phyloP scores from a whole-genome alignment of 35 echinoderm and acorn worm genomes.

The Chiridota heheva region DNA sequence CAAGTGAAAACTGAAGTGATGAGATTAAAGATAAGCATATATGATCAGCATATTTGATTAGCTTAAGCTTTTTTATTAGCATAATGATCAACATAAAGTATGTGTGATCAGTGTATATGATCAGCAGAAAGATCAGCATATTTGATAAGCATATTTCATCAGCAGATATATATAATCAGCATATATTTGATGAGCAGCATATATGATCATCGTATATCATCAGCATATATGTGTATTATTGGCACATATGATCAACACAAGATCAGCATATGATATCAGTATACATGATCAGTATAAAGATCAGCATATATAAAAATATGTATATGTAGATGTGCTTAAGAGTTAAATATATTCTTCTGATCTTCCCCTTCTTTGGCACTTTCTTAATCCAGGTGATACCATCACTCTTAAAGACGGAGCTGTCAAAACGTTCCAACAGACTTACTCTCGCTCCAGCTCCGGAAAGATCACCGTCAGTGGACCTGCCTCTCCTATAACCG shows the following conservation, averaged over 20 bases:
- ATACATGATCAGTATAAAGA: neutral
- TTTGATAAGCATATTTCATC: too few relatives aligned
- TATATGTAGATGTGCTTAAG: neutral
- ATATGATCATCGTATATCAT: neutral
- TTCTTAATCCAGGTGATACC: neutral
- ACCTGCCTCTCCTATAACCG: conserved; percentile 10
- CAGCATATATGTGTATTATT: neutral
- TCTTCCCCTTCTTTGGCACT: neutral
- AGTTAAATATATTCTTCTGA: too few relatives aligned
- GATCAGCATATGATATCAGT: neutral
- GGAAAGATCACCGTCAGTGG: conserved; percentile 12
- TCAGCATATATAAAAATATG: neutral
- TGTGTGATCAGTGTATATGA: too few relatives aligned
- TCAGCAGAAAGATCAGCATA: too few relatives aligned
- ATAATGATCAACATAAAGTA: too few relatives aligned
- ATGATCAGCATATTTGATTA: too few relatives aligned
- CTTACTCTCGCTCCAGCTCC: neutral
- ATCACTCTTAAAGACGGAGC: conserved; percentile 19
- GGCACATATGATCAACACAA: neutral
- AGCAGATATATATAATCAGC: too few relatives aligned
- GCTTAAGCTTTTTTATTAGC: too few relatives aligned
- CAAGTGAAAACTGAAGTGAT: too few relatives aligned
- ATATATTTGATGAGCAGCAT: too few relatives aligned
- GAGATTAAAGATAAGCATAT: too few relatives aligned
- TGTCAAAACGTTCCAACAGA: conserved; percentile 12